A percentile compares a stretch with the other conserved stretches of the same genome.
Evolutionary conservation across 2,113 vertebrate species (phyloP).

Genomic region (Cavia porcellus): DNA sequence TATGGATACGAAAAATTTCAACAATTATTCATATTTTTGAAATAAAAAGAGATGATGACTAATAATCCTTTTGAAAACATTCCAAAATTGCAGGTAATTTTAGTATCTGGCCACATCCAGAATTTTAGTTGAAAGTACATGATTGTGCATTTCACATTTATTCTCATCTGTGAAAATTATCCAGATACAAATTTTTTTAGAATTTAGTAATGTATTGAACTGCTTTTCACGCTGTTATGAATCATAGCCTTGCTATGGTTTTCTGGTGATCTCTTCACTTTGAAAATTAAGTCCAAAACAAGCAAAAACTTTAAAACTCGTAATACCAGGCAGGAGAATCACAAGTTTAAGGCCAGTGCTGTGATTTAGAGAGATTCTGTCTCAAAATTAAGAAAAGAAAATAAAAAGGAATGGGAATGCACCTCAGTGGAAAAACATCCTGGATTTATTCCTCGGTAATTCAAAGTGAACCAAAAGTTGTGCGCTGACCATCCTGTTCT

Average conservation of each 20-base stretch:
- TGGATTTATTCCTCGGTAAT: not conserved
- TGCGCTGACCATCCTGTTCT: not conserved
- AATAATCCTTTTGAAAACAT: slow-evolving; percentile 2
- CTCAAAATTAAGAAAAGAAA: not conserved
- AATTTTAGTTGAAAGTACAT: not conserved
- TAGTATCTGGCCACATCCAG: not conserved
- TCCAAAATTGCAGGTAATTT: not conserved
- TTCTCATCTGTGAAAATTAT: not conserved
- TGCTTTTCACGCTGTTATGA: not conserved
- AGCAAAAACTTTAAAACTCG: slow-evolving; percentile 4
- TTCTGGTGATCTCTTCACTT: not conserved
- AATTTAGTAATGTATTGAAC: not conserved
- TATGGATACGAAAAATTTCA: not conserved
- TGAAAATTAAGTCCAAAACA: not conserved
- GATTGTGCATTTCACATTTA: not conserved
- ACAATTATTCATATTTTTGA: not conserved
- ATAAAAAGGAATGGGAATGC: not conserved
- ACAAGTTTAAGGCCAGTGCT: not conserved
- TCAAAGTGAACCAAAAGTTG: not conserved
- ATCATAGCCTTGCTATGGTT: not conserved
- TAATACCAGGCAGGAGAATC: not conserved
- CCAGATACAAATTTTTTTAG: not conserved
- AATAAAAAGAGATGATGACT: not conserved
- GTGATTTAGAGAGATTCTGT: not conserved
- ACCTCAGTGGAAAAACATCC: not conserved